Conservation (phyloP, 2,888 invertebrate genomes). For the Halictus quadricinctus region DNA sequence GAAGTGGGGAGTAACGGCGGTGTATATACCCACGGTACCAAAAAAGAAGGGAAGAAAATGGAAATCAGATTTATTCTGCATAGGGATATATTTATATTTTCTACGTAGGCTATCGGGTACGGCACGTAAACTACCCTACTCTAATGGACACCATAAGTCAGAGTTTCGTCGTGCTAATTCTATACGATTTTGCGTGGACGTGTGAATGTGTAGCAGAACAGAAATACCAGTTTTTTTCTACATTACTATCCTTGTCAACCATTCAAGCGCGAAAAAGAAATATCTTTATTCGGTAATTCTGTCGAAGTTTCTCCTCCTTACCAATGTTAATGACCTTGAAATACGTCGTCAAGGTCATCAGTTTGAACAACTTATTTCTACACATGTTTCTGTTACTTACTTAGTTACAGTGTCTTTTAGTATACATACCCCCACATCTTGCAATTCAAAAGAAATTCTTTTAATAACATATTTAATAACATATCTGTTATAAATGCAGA, state of each 20-base stretch:
- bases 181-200: slow-evolving; percentile 22
- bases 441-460: no score
- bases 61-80: slow-evolving; percentile 52
- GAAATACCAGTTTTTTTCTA: slow-evolving; percentile 8
- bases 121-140: slow-evolving; percentile 42
- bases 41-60: neutral
- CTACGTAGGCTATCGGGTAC: slow-evolving; percentile 58
- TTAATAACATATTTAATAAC: no score
- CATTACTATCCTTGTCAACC: slow-evolving; percentile 8
- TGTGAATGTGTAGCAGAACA: slow-evolving; percentile 1
- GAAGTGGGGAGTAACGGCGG: neutral
- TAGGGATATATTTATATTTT: slow-evolving; percentile 67
- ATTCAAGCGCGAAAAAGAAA: slow-evolving; percentile 13
- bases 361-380: neutral
- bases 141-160: slow-evolving; percentile 41
- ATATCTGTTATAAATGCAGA: neutral
- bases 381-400: no score
- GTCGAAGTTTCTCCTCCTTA: neutral
- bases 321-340: neutral
- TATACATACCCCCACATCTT: neutral
- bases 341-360: neutral
- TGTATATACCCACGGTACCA: slow-evolving; percentile 40
- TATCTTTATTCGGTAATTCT: neutral
- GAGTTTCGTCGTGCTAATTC: slow-evolving; percentile 30
- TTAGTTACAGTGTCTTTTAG: neutral